phyloP scores from a whole-genome alignment of 2,113 vertebrate species.

The Urocynchramus pylzowi region DNA sequence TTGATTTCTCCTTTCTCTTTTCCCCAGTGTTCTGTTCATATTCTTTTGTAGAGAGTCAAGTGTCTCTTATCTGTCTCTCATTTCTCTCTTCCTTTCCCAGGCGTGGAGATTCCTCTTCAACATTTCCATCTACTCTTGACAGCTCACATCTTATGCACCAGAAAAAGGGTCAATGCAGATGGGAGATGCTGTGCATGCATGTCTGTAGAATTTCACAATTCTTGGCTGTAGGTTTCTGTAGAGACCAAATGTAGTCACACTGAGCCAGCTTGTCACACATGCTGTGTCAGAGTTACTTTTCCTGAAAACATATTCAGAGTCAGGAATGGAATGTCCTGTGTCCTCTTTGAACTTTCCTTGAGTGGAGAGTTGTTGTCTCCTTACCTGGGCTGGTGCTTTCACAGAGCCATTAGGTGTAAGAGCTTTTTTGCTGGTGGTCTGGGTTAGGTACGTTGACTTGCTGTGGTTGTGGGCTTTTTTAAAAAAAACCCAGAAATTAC shows the following conservation, averaged over 20 bases:
- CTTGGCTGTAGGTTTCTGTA: not conserved
- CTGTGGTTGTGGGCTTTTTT: not conserved
- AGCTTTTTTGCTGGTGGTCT: not conserved
- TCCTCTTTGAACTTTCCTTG: not conserved
- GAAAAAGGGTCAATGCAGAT: not conserved
- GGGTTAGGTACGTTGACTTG: not conserved
- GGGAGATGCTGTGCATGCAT: not conserved
- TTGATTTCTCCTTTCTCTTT: not conserved
- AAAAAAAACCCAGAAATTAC: not conserved
- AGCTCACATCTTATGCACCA: fast-evolving
- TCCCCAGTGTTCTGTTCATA: not conserved
- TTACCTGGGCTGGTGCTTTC: not conserved
- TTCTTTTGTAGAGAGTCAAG: not conserved
- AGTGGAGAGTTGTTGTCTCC: not conserved
- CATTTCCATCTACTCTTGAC: not conserved
- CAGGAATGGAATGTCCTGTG: not conserved
- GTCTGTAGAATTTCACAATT: not conserved
- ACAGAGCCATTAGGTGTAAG: not conserved
- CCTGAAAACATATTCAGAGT: not conserved
- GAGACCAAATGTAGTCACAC: not conserved
- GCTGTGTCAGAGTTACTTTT: not conserved
- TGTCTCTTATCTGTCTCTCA: not conserved
- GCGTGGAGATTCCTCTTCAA: not conserved
- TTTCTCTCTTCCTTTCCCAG: not conserved
- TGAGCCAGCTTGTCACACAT: not conserved